Conservation (phyloP, 2,888 invertebrate genomes). For the Tiliacea aurago region DNA sequence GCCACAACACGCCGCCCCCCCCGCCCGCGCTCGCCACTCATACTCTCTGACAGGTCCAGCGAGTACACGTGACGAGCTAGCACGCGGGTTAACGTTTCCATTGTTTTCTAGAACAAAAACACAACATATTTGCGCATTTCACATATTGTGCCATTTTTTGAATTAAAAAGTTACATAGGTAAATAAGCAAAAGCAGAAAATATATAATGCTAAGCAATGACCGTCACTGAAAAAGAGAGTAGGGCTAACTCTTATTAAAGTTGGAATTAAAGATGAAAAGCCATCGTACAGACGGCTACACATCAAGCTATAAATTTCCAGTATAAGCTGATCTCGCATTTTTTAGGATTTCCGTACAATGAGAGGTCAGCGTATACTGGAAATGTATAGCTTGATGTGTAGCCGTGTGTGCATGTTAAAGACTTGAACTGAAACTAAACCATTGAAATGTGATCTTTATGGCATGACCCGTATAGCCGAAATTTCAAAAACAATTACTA, state of each 20-base stretch:
- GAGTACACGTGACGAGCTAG: constrained; percentile 98
- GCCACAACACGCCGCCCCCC: constrained; percentile 64
- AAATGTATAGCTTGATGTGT: too few species aligned
- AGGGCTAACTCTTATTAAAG: too few species aligned
- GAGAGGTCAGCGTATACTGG: too few species aligned
- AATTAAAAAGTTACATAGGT: too few species aligned
- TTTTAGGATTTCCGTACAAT: too few species aligned
- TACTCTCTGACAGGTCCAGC: constrained; percentile 96
- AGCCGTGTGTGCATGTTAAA: not conserved
- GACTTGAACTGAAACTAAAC: not conserved
- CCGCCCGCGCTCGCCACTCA: constrained; percentile 91
- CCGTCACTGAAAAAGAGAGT: too few species aligned
- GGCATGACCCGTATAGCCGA: not conserved
- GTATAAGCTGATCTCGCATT: too few species aligned
- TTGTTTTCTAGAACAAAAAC: constrained; percentile 93
- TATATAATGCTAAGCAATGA: too few species aligned
- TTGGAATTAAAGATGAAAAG: too few species aligned
- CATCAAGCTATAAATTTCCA: too few species aligned
- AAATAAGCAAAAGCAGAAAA: too few species aligned
- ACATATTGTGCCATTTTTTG: not conserved
- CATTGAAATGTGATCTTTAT: not conserved
- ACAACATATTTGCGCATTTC: not conserved
- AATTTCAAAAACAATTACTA: not conserved
- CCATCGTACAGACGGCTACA: too few species aligned
- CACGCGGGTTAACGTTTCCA: constrained; percentile 98